A percentile compares a stretch with the other conserved stretches of the same genome.
Evolutionary conservation across 2,113 vertebrate species (phyloP).

Genomic region (Tylochromis polylepis): DNA sequence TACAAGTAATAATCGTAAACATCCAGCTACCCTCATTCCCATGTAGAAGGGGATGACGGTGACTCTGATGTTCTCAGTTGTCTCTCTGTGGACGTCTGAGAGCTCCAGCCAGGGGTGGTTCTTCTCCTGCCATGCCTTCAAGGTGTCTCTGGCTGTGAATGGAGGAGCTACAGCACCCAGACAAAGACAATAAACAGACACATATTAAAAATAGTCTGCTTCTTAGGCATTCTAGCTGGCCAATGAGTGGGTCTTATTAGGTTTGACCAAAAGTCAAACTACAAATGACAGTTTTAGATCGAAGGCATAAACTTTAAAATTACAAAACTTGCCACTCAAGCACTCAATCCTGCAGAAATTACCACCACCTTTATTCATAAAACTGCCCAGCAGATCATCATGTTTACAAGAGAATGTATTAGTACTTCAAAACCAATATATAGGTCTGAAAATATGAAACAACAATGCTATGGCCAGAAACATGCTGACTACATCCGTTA

Average conservation of each 20-base stretch:
- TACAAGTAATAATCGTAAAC: too few relatives aligned
- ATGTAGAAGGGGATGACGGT: constrained; percentile 99
- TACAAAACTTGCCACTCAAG: neutral
- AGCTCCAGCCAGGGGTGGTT: constrained; percentile 98
- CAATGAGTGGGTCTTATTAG: neutral
- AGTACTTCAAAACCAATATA: neutral
- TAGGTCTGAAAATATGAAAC: neutral
- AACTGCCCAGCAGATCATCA: neutral
- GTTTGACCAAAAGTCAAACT: neutral
- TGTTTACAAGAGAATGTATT: neutral
- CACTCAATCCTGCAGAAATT: neutral
- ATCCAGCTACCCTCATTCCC: constrained; percentile 89
- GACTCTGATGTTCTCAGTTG: constrained; percentile 94
- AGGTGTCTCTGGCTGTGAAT: constrained; percentile 87
- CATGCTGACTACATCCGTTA: neutral
- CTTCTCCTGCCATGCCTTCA: constrained; percentile 97
- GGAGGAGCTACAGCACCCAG: constrained; percentile 73
- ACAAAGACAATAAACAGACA: neutral
- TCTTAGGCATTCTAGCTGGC: neutral
- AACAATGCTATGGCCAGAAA: neutral
- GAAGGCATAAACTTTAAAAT: neutral
- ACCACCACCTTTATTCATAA: neutral
- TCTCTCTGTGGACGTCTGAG: constrained; percentile 94
- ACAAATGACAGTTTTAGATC: neutral
- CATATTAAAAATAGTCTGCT: neutral